Conservation (phyloP, 2,888 invertebrate species). For the Drosophila helvetica region DNA sequence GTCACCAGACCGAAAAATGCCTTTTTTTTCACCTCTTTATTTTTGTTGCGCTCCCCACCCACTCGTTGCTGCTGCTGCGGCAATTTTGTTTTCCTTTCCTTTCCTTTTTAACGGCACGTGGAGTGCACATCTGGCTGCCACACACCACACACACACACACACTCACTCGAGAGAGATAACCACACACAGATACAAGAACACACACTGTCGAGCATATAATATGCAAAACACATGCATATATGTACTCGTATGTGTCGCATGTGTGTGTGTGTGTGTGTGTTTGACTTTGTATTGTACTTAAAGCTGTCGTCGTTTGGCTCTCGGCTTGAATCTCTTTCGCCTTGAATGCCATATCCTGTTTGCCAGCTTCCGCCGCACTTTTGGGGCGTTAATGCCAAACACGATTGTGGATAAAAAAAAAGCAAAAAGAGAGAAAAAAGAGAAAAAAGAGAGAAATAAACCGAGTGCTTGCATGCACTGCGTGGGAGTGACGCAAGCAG, state of each 20-base stretch:
- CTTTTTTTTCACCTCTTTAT: conserved; percentile 47
- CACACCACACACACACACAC: neutral
- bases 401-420: conserved; percentile 37
- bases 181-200: conserved; percentile 47
- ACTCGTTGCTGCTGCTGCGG: conserved; percentile 36
- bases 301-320: conserved; percentile 55
- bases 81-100: conserved; percentile 46
- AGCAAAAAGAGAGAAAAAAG: too few relatives aligned
- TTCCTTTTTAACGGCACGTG: conserved; percentile 58
- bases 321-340: conserved; percentile 24
- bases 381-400: conserved; percentile 46
- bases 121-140: conserved; percentile 67
- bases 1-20: conserved; percentile 43
- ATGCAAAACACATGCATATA: conserved; percentile 33
- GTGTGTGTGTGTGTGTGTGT: conserved; percentile 27
- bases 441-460: conserved; percentile 1
- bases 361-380: conserved; percentile 58
- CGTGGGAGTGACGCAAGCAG: conserved; percentile 20
- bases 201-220: conserved; percentile 16
- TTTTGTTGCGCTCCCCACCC: conserved; percentile 8
- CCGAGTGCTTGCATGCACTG: conserved; percentile 9
- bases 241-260: conserved; percentile 20
- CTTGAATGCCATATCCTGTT: conserved; percentile 67
- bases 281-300: conserved; percentile 69
- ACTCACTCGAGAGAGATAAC: neutral